These are phyloP conservation scores for Lacerta viridis DNA, from an alignment of 2,797 vertebrate genomes.

Conservation along the genomic window DNA sequence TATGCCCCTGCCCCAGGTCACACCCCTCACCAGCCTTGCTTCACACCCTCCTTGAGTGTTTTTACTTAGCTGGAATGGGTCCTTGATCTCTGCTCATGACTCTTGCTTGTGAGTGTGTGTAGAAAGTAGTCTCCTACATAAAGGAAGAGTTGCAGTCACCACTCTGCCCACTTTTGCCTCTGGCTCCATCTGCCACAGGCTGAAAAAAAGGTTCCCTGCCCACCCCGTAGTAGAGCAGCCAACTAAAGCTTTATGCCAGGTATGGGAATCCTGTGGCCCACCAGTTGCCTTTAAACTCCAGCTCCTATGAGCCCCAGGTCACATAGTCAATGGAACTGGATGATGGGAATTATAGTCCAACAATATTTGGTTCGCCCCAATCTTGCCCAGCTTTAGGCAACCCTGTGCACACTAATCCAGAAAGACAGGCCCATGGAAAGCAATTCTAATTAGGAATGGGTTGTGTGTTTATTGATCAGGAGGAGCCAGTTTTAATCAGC, in stretches of 20 bases:
- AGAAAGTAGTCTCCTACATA: too few species aligned
- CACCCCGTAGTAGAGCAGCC: not conserved
- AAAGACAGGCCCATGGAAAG: slow-evolving; percentile 14
- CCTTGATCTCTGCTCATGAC: too few species aligned
- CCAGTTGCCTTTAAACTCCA: not conserved
- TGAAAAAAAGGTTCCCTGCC: not conserved
- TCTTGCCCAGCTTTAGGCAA: not conserved
- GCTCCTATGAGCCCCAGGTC: not conserved
- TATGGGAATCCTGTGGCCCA: not conserved
- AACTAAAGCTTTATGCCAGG: not conserved
- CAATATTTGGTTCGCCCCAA: not conserved
- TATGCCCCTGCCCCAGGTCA: not conserved
- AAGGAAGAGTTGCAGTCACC: too few species aligned
- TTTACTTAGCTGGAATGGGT: too few species aligned
- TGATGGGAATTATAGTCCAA: not conserved
- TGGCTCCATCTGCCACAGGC: too few species aligned
- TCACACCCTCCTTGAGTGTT: too few species aligned
- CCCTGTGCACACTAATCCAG: not conserved
- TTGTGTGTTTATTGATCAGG: not conserved
- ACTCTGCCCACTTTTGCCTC: too few species aligned
- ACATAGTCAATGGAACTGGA: not conserved
- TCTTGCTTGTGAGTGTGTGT: too few species aligned
- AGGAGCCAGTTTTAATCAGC: not conserved
- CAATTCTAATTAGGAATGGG: not conserved
- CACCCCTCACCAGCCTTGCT: too few species aligned